Evolutionary conservation across 2,113 vertebrate genomes (phyloP), one percentile per base, ranked within the genome.

Genomic region (Oostethus manadensis): DNA sequence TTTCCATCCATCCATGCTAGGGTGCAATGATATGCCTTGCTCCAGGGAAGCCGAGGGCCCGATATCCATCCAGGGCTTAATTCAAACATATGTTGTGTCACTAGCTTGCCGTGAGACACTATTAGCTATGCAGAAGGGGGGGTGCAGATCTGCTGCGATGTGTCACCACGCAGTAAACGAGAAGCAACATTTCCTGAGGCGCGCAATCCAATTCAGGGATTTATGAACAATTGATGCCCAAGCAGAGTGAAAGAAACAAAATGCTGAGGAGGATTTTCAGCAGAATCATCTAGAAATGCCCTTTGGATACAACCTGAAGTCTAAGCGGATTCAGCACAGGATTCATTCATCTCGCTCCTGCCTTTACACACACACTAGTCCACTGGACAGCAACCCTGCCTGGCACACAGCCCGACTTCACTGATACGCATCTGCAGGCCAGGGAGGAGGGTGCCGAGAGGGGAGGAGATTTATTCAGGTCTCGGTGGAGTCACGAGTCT

Each of bases 321-420:
- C 48, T 22, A 61, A 78, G 68, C 57, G 53, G 61, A 70, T 70
- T 46, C 61, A 51, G 20, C 58, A 65, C 59, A 68, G 56, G 62
- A 70, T 76, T 70, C 61, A 62, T 73, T 77, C 70, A 81, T 82
- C 76, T 73, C 68, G 4, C 48, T 53, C 68, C 60, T 61, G 48
- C 43, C 60, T 62, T 67, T 47, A 66, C 62, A 56, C 44, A 1
- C 16, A n/a, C 60, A 40, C 43, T 66, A 59, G 81, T 78, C 63
- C 66, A 66, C 66, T 79, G 83, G 79, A 72, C 51, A 61, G 38
- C 8, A 38, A 40, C 10, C 56, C 64, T 40, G 58, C 55, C 53
- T 62, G 70, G 60, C 71, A 61, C 51, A 50, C 66, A 44, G 70
- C 68, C 18, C 58, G 40, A 21, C 20, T 55, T 20, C 42, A 4